Percentiles rank a stretch among this genome's conserved stretches.
These are phyloP conservation scores for Phyllostomus discolor DNA, from an alignment of 2,113 vertebrate genomes.

Conservation along the genomic window DNA sequence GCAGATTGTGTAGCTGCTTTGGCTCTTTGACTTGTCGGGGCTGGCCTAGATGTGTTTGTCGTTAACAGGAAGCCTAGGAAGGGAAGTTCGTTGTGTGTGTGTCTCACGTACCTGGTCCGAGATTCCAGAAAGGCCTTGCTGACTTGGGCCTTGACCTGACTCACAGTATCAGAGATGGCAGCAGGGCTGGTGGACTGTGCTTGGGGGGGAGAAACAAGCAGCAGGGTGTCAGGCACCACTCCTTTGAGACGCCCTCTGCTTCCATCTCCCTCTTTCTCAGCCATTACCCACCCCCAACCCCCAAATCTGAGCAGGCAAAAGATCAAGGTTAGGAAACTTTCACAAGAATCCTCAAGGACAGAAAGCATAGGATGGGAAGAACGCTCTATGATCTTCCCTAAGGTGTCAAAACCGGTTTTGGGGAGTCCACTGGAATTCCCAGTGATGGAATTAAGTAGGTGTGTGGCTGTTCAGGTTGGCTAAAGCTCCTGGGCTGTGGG, in stretches of 20 bases:
- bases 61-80: background rate
- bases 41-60: background rate
- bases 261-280: background rate
- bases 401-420: background rate
- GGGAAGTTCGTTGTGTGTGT: rapidly evolving
- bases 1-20: background rate
- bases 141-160: conserved; percentile 49
- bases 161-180: conserved; percentile 42
- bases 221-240: background rate
- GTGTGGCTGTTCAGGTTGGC: background rate
- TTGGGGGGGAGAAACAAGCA: background rate
- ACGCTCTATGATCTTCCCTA: background rate
- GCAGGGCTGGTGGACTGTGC: background rate
- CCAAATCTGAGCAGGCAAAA: background rate
- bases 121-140: conserved; percentile 71
- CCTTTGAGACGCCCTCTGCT: background rate
- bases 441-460: background rate
- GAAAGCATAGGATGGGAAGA: background rate
- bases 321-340: background rate
- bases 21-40: background rate
- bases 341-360: background rate
- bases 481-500: background rate
- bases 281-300: background rate
- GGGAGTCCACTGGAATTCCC: background rate
- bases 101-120: conserved; percentile 49